Conservation (phyloP, 2,888 invertebrate genomes). For the Acronicta psi region DNA sequence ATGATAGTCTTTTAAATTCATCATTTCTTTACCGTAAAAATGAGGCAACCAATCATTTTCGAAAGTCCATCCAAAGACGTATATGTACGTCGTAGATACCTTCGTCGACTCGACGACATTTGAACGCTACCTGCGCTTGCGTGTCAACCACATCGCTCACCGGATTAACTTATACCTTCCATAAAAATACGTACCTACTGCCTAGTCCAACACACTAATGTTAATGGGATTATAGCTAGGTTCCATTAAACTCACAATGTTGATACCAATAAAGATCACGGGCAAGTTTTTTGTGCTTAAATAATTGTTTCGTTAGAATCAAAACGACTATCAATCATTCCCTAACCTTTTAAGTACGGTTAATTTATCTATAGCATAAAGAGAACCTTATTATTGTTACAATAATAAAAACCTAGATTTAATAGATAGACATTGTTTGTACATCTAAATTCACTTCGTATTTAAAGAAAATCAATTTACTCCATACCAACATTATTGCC, state of each 20-base stretch:
- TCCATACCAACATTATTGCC: neutral
- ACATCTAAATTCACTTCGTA: neutral
- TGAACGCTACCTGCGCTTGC: conserved; percentile 72
- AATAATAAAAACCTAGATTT: neutral
- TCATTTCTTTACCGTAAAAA: conserved; percentile 33
- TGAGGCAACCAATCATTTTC: conserved; percentile 32
- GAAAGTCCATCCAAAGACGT: conserved; percentile 26
- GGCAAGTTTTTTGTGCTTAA: conserved; percentile 59
- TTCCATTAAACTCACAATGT: conserved; percentile 76
- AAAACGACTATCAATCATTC: conserved; percentile 48
- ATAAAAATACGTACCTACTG: conserved; percentile 74
- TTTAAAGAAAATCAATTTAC: neutral
- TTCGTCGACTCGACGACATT: conserved; percentile 52
- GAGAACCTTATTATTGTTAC: neutral
- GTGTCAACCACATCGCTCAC: conserved; percentile 73
- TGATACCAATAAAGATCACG: conserved; percentile 77
- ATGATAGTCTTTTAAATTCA: conserved; percentile 17
- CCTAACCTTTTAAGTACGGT: conserved; percentile 30
- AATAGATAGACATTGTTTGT: too few relatives aligned
- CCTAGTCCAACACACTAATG: conserved; percentile 72
- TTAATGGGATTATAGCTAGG: conserved; percentile 77
- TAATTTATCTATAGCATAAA: conserved; percentile 24
- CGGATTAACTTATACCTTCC: conserved; percentile 79
- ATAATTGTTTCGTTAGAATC: conserved; percentile 48
- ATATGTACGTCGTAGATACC: conserved; percentile 42